Conservation (phyloP, 2,113 vertebrate genomes). For the Mixornis gularis region DNA sequence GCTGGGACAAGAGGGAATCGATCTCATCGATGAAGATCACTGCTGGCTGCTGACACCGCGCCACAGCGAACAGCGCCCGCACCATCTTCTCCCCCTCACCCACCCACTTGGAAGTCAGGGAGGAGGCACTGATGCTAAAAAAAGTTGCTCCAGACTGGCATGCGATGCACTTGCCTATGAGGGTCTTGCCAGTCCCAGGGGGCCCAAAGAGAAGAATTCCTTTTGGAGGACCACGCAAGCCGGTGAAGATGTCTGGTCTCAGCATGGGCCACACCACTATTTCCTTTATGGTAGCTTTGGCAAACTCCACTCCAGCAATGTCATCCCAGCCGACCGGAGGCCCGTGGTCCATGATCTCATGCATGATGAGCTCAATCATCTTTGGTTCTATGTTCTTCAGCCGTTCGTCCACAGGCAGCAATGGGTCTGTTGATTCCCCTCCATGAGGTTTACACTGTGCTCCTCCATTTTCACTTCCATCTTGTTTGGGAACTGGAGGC, state of each 20-base stretch:
- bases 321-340: constrained; percentile 91
- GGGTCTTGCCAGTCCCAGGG: constrained; percentile 93
- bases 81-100: constrained; percentile 98
- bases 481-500: constrained; percentile 83
- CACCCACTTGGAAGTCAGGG: constrained; percentile 96
- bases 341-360: constrained; percentile 94
- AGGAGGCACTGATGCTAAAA: constrained; percentile 97
- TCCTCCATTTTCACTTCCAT: constrained; percentile 57
- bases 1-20: constrained; percentile 90
- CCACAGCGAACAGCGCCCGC: constrained; percentile 88
- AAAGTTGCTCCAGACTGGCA: constrained; percentile 95
- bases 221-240: constrained; percentile 92
- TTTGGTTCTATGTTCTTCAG: constrained; percentile 92
- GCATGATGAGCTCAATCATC: constrained; percentile 94
- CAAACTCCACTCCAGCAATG: constrained; percentile 93
- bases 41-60: constrained; percentile 90
- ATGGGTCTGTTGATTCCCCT: neutral
- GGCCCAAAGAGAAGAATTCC: constrained; percentile 94
- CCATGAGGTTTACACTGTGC: constrained; percentile 5
- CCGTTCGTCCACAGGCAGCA: constrained; percentile 76
- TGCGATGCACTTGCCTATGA: constrained; percentile 95
- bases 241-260: constrained; percentile 93
- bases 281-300: constrained; percentile 93
- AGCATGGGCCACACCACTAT: constrained; percentile 98
- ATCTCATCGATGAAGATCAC: constrained; percentile 98